phyloP scores from a whole-genome alignment of 23 tunicate species.

The Trididemnum nubilum region DNA sequence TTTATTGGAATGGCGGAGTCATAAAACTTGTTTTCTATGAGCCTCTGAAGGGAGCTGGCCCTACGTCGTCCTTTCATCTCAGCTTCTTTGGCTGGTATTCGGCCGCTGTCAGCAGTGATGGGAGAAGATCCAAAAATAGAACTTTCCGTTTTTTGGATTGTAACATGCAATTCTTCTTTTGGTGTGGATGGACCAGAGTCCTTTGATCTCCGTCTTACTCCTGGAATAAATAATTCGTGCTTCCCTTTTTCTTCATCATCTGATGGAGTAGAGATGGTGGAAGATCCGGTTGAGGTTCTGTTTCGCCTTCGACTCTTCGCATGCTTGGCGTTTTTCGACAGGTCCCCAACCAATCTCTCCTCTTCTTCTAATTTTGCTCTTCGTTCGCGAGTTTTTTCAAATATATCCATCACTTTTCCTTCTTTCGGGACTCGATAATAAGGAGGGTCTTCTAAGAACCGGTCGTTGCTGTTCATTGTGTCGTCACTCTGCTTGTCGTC shows the following conservation, averaged over 20 bases:
- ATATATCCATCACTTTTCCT: not conserved
- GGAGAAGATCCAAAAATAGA: constrained; percentile 6
- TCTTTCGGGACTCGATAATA: not conserved
- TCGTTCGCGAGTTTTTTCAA: not conserved
- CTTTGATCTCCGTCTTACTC: constrained; percentile 10
- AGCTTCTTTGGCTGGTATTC: not conserved
- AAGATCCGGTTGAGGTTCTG: constrained; percentile 32
- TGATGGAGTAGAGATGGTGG: not conserved
- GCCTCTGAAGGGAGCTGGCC: constrained; percentile 55
- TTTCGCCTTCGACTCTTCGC: constrained; percentile 26
- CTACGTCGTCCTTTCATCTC: constrained; percentile 39
- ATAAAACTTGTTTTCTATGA: constrained; percentile 22
- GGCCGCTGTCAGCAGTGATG: not conserved
- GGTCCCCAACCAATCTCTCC: constrained; percentile 5
- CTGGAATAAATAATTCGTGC: not conserved
- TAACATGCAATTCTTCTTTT: not conserved
- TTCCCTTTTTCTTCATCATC: constrained; percentile 33
- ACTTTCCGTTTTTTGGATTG: constrained; percentile 21
- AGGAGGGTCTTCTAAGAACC: not conserved
- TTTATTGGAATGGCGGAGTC: constrained; percentile 2
- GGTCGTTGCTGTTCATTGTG: not conserved
- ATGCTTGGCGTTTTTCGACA: constrained; percentile 27
- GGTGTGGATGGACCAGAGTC: not conserved
- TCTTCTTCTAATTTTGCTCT: not conserved
- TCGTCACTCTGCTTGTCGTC: not conserved